Evolutionary conservation across 2,113 vertebrate genomes (phyloP), one percentile per base, ranked within the genome.

Genomic region (Coptodon bakossiorum): DNA sequence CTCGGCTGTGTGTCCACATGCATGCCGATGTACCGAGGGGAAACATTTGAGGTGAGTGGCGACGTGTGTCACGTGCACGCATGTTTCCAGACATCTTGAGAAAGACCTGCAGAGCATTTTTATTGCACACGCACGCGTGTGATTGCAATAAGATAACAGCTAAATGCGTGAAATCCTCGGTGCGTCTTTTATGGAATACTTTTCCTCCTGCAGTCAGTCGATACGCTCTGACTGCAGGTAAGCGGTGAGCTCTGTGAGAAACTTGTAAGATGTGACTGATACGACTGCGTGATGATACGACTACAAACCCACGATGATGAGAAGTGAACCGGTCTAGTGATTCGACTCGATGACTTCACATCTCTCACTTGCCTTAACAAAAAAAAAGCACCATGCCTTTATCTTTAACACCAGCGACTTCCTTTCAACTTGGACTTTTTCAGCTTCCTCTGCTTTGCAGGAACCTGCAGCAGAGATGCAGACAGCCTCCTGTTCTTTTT

Each of bases 1-100:
- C 7, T 4, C 1, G 11, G 48, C 29, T 6, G 3, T 2, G 80
- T 52, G 68, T 43, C 10, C 61, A 31, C 50, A 9, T 9, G 19
- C 24, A 14, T 1, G 5, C 16, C 22, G 4, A 7, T 24, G 59
- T 6, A 6, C 16, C 2, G 9, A 53, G 86, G n/a, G 86, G 82
- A 88, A 80, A 88, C 82, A 19, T 81, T 68, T 80, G 81, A 83
- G 71, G 86, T 48, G 36, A 66, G 73, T 1, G 31, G 31, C 14
- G 6, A 12, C 11, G 9, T 5, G 29, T 10, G 36, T 66, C 16
- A 14, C 9, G 14, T 54, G 34, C 7, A 5, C 10, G 7, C 16
- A 19, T 76, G 45, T 78, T 34, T 78, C 73, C 3, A 61, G 22
- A 73, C 12, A 36, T 29, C 54, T 80, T 36, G 27, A 61, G 9